Conservation (phyloP, 2,797 vertebrate genomes). For the Momotus momota region DNA sequence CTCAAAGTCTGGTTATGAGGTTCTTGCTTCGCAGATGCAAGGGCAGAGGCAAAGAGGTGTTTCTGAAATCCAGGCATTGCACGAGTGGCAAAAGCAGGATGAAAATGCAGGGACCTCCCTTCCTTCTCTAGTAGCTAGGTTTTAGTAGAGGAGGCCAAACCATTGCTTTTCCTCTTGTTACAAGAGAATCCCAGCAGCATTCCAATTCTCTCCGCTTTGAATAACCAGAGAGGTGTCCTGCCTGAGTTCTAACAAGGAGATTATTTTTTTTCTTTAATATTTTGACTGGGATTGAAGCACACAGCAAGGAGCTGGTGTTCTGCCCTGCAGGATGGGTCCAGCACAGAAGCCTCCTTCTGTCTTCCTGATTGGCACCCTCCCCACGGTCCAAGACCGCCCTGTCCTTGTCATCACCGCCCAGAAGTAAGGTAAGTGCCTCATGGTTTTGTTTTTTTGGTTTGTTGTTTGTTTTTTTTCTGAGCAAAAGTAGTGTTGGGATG, state of each 20-base stretch:
- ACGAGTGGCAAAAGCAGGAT: background rate
- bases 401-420: fast-evolving
- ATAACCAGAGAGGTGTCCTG: background rate
- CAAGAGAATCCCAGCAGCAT: background rate
- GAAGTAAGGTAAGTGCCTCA: background rate
- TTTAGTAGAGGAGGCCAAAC: background rate
- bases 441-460: background rate
- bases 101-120: background rate
- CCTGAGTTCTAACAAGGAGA: background rate
- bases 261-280: background rate
- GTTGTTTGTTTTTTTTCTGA: background rate
- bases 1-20: background rate
- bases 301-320: background rate
- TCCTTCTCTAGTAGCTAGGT: background rate
- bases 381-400: fast-evolving
- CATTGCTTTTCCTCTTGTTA: background rate
- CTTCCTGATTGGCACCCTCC: background rate
- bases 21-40: background rate
- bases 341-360: background rate
- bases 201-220: background rate
- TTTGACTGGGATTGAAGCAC: background rate
- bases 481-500: background rate
- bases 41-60: background rate
- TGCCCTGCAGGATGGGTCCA: background rate
- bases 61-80: background rate